Percentiles rank a stretch among this genome's conserved stretches.
phyloP scores from a whole-genome alignment of 2,113 vertebrate genomes.

The Piaya cayana region DNA sequence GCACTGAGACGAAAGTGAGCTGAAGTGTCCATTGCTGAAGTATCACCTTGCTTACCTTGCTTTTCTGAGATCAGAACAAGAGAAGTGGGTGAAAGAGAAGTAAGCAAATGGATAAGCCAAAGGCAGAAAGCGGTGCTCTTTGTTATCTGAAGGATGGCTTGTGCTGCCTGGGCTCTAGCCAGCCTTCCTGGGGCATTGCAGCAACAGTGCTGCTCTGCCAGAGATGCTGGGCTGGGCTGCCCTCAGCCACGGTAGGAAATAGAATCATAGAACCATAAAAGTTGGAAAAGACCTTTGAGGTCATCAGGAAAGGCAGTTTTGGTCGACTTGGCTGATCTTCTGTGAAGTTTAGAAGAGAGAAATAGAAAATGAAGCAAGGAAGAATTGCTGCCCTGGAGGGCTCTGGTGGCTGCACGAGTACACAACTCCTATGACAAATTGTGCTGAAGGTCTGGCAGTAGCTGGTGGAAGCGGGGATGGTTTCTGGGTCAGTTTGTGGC shows the following conservation, averaged over 20 bases:
- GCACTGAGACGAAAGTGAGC: not conserved
- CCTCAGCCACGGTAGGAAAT: not conserved
- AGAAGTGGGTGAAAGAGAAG: not conserved
- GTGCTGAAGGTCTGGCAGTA: not conserved
- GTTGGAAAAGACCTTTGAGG: too few species aligned
- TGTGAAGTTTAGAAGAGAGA: not conserved
- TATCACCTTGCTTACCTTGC: not conserved
- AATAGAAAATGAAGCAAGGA: not conserved
- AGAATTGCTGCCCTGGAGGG: not conserved
- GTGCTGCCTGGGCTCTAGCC: not conserved
- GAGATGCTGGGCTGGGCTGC: not conserved
- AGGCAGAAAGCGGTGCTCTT: not conserved
- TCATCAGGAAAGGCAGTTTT: too few species aligned
- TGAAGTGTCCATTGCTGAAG: not conserved
- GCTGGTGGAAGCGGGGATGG: not conserved
- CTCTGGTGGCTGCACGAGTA: too few species aligned
- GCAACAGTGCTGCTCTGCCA: not conserved
- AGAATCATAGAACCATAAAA: too few species aligned
- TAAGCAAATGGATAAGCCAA: not conserved
- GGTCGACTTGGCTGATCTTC: not conserved
- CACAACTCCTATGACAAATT: accelerated
- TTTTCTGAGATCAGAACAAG: not conserved
- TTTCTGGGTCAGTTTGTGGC: not conserved
- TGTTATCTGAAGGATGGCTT: too few species aligned
- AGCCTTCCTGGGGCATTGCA: not conserved